Base-by-base conservation (phyloP, 2,888 invertebrate species). In the Gibbula magus region DNA sequence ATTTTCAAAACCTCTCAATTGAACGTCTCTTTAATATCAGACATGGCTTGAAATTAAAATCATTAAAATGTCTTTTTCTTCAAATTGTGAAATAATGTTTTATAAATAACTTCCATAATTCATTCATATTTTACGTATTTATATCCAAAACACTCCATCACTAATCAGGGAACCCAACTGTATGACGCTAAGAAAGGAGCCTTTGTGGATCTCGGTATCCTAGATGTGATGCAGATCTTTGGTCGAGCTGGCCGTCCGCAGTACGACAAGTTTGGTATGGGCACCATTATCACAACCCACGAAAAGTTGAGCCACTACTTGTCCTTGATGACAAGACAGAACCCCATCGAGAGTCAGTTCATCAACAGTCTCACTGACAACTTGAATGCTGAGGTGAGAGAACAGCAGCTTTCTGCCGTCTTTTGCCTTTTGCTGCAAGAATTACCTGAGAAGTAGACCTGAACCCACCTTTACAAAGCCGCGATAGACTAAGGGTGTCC, bases 161-260 rank as follows among this genome's bases (percentile, higher is more conserved):
- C 13, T 5, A 10, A 4, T 39, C 93, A 97, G 96, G 98, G 98
- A 39, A 99, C 99, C 10, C 98, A 98, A 93, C 96, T 99, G 85
- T 99, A 99, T 93, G 98, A 99, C 93, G 96, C 99, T 32, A 97
- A 97, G 86, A 96, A 96, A 90, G 98, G 99, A 2, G 94, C 96
- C 0, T 99, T 98, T 93, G 96, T 99, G 0, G 98, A 99, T 92
- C 94, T 99, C 66, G 98, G 98, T 80, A 98, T 99, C 88, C 94
- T 99, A 83, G 99, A 99, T 93, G 99, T 99, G 61, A 90, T 92
- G 90, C 93, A 93, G 90, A 99, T 99, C 89, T 99, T 99, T 93
- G 99, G 99, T 54, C 95, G 99, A 79, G 99, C 99, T 4, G 99
- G 99, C 4, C 95, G 99, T 1, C 99, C 99, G 0, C 99, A 99